Evolutionary conservation across 1,140 invertebrate genomes (phyloP).

Genomic region (Tetramorium alpestre): DNA sequence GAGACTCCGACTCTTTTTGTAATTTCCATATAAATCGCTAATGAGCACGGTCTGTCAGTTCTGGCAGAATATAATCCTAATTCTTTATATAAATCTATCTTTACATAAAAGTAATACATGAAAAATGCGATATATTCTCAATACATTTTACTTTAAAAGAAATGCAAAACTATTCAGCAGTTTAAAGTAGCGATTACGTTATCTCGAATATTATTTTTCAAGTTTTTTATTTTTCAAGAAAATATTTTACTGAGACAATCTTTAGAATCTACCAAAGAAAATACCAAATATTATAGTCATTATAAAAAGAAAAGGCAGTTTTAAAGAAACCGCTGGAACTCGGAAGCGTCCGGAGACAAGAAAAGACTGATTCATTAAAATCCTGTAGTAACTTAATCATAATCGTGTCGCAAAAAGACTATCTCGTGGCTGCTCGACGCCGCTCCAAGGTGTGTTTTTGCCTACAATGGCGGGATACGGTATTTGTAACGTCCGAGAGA

Average conservation of each 20-base stretch:
- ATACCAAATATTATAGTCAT: background rate
- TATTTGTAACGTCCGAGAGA: slow-evolving; percentile 27
- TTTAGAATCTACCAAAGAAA: background rate
- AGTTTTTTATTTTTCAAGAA: background rate
- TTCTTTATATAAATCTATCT: background rate
- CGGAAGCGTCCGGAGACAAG: background rate
- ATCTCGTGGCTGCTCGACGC: background rate
- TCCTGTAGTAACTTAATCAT: background rate
- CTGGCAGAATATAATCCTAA: background rate
- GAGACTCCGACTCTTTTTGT: background rate
- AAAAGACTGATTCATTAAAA: slow-evolving; percentile 36
- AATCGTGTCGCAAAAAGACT: slow-evolving; percentile 2
- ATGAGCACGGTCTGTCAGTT: background rate
- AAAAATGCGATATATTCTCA: background rate
- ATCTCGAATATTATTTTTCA: background rate
- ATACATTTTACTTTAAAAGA: background rate
- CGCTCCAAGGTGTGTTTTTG: slow-evolving; percentile 7
- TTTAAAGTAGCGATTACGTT: background rate
- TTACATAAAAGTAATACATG: background rate
- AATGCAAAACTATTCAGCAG: background rate
- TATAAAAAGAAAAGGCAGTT: background rate
- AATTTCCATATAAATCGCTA: background rate
- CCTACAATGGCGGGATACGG: background rate
- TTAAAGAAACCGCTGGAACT: background rate
- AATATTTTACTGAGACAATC: background rate